Evolutionary conservation across 92 coral and sea anemone species (phyloP), one percentile per base, ranked within the genome.

Genomic region (Parazoanthus atlanticus): DNA sequence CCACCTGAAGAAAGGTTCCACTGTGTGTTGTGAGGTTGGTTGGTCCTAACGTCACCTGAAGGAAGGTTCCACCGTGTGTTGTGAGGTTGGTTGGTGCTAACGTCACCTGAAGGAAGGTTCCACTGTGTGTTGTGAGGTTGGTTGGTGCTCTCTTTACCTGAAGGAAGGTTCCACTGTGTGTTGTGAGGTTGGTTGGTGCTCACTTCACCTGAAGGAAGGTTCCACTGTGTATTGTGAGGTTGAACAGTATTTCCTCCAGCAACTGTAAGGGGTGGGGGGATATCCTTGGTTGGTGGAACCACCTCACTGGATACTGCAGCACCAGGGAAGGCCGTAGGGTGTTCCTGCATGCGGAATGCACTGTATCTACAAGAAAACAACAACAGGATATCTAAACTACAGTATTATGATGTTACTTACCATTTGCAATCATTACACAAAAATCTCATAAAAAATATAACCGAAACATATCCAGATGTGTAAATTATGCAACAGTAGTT

Each of bases 321-420:
- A 15, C 66, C 49, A n/a, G 87, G 56, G 56, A 76, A 71, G 25
- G 87, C 26, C 32, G 67, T 19, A 29, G 78, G 61, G 52, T 71
- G 78, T 6, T 70, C 87, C 26, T 74, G 87, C 46, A 29, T 71
- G 11, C 87, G 87, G 43, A 84, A 84, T 43, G 79, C 87, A 67
- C 87, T 29, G 41, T 84, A 84, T 28, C 87, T 84, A 84, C 36
- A 84, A 84, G 17, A 7, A 26, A 66, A 70, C 16, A 71, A 36
- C 17, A 26, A 43, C 30, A 30, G 23, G 2, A 8, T 13, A 83
- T 69, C 47, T 66, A 19, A 23, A 36, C 38, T 36, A 36, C 38
- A 5, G 4, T 36, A 33, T 28, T 43, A n/a, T 17, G 8, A 34
- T 67, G 65, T 5, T 16, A 56, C 26, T 61, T 61, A 21, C 21